Percentiles rank a stretch among this genome's conserved stretches.
These are phyloP conservation scores for Herpailurus yagouaroundi DNA, from an alignment of 2,113 vertebrate genomes.

Conservation along the genomic window DNA sequence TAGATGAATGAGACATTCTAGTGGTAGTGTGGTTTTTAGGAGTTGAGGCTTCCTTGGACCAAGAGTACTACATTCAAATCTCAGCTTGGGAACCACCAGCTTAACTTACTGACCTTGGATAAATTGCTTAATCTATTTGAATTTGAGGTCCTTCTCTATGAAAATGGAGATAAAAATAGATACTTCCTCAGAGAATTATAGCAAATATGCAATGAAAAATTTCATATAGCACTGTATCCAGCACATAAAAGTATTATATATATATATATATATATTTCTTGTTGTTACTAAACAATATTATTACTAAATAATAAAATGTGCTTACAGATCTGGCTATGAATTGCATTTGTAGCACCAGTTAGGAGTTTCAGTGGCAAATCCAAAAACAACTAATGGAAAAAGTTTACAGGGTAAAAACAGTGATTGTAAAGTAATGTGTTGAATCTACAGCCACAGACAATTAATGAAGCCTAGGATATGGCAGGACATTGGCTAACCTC, in stretches of 20 bases:
- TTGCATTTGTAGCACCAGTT: background rate
- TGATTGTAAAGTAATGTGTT: background rate
- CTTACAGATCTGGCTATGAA: background rate
- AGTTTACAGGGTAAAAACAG: background rate
- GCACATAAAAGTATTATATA: background rate
- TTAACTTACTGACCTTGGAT: background rate
- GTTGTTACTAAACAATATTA: background rate
- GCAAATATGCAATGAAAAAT: background rate
- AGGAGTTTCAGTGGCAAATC: background rate
- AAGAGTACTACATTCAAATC: background rate
- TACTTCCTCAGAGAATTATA: background rate
- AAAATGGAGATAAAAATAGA: constrained; percentile 7
- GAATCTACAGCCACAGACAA: background rate
- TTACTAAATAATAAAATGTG: background rate
- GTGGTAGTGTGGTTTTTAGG: background rate
- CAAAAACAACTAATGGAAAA: background rate
- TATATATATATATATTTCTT: background rate
- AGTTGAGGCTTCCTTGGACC: background rate
- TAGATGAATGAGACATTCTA: background rate
- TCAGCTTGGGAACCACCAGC: background rate
- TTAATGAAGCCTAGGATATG: background rate
- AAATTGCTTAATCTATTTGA: background rate
- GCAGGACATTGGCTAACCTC: background rate
- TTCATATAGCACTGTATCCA: background rate
- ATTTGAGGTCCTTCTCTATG: background rate